Conservation (phyloP, 2,797 vertebrate species). For the Sebastes trivittatus region DNA sequence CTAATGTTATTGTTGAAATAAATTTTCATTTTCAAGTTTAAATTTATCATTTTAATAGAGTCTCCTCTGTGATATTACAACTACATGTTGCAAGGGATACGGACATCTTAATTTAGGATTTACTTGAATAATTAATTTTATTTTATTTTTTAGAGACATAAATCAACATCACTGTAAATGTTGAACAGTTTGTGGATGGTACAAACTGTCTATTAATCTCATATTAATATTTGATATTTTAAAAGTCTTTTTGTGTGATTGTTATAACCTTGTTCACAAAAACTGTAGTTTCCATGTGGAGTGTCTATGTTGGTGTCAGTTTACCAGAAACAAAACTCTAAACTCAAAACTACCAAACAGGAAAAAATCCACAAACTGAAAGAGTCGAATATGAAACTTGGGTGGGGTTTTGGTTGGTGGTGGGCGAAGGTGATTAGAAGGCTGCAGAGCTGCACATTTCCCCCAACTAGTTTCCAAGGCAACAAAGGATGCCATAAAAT, state of each 20-base stretch:
- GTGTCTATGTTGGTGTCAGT: neutral
- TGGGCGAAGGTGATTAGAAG: constrained; percentile 35
- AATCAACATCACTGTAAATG: neutral
- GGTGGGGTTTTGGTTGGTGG: constrained; percentile 2
- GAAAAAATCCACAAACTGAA: too few species aligned
- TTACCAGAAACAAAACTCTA: neutral
- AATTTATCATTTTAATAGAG: neutral
- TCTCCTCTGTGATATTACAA: too few species aligned
- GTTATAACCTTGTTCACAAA: neutral
- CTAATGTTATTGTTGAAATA: neutral
- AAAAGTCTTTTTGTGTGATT: neutral
- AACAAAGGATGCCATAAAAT: constrained; percentile 79
- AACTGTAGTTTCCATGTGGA: neutral
- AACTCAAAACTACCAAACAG: neutral
- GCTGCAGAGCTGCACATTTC: constrained; percentile 33
- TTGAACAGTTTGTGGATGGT: neutral
- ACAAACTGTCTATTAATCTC: neutral
- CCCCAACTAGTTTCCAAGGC: constrained; percentile 76
- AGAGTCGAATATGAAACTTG: neutral
- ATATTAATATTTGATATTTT: neutral
- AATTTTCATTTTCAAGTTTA: neutral
- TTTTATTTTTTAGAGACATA: too few species aligned
- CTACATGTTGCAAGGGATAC: too few species aligned
- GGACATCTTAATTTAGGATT: too few species aligned
- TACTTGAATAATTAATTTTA: too few species aligned